Evolutionary conservation across 2,113 vertebrate genomes (phyloP).

Genomic region (Polypterus bichir): DNA sequence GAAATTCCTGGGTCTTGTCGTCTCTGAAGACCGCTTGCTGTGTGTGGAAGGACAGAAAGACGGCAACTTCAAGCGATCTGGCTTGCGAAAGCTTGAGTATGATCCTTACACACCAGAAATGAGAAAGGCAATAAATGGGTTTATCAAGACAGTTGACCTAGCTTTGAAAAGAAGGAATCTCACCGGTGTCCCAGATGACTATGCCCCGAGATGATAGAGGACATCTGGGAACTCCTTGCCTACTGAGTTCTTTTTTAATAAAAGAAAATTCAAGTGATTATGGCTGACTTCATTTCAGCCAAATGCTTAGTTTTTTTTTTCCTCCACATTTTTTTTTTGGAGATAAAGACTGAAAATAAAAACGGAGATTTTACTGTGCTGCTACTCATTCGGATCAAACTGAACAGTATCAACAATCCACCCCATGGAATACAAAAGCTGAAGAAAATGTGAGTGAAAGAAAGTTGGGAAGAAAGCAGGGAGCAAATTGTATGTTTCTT

Average conservation of each 20-base stretch:
- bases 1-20: conserved; percentile 59
- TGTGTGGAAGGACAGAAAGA: conserved; percentile 94
- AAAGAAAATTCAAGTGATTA: neutral
- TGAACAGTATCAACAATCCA: too few relatives aligned
- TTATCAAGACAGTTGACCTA: conserved; percentile 71
- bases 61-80: conserved; percentile 90
- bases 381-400: too few relatives aligned
- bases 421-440: too few relatives aligned
- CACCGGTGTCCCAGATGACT: conserved; percentile 76
- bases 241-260: neutral
- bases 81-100: conserved; percentile 79
- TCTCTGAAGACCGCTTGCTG: conserved; percentile 76
- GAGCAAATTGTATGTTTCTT: too few relatives aligned
- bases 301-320: neutral
- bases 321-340: neutral
- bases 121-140: conserved; percentile 58
- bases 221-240: conserved; percentile 6
- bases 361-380: too few relatives aligned
- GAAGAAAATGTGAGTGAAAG: too few relatives aligned
- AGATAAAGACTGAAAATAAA: conserved; percentile 3
- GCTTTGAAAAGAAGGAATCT: conserved; percentile 68
- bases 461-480: too few relatives aligned
- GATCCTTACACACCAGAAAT: conserved; percentile 84
- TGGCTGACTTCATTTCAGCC: conserved; percentile 17
- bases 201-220: conserved; percentile 79